Evolutionary conservation across 2,113 vertebrate species (phyloP).

Genomic region (Taxidea taxus): DNA sequence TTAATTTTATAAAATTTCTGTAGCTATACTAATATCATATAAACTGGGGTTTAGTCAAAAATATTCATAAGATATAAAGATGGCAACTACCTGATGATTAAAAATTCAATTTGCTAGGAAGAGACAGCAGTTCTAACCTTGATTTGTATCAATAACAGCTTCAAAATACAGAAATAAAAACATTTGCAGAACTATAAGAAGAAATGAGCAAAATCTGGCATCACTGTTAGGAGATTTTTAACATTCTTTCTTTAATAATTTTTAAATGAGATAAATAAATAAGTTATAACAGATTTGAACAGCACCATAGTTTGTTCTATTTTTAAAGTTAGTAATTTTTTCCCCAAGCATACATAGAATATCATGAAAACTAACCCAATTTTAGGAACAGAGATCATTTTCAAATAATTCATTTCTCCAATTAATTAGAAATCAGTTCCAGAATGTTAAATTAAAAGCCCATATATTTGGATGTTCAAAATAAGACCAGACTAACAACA

Average conservation of each 20-base stretch:
- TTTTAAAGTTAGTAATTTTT: background rate
- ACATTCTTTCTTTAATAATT: background rate
- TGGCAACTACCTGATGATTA: background rate
- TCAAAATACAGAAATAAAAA: background rate
- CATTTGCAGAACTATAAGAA: background rate
- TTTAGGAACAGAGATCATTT: background rate
- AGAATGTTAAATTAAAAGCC: background rate
- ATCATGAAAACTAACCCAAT: background rate
- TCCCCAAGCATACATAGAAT: background rate
- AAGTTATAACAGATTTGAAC: background rate
- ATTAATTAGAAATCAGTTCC: background rate
- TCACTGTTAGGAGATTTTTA: background rate
- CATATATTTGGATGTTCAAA: background rate
- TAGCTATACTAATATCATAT: background rate
- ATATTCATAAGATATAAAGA: background rate
- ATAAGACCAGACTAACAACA: background rate
- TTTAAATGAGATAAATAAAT: background rate
- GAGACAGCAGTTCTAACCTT: background rate
- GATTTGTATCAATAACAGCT: background rate
- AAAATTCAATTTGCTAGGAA: background rate
- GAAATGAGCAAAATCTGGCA: background rate
- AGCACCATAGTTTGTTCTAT: background rate
- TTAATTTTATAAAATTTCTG: background rate
- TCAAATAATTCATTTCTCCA: background rate
- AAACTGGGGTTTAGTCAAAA: background rate